Conservation (phyloP, 2,113 vertebrate species). For the Ptilonorhynchus violaceus region DNA sequence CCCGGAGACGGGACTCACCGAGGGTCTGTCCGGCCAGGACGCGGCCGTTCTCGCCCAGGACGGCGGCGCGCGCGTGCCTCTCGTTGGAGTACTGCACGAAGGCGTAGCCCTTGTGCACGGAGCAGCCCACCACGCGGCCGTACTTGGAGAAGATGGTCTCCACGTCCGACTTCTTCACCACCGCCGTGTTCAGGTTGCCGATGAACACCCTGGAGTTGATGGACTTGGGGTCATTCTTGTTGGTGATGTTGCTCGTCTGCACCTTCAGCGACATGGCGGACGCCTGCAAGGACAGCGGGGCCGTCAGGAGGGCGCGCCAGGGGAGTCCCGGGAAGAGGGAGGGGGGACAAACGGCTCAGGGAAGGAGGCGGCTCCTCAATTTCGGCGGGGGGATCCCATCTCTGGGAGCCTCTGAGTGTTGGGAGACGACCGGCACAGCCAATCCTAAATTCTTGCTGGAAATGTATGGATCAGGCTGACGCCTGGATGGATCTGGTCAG, state of each 20-base stretch:
- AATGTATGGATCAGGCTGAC: background rate
- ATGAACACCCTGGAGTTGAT: slow-evolving; percentile 96
- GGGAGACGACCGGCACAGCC: background rate
- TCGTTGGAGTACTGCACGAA: slow-evolving; percentile 93
- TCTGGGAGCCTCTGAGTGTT: accelerated
- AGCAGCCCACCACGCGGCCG: slow-evolving; percentile 90
- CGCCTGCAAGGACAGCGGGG: background rate
- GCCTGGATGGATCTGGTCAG: background rate
- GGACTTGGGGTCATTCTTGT: slow-evolving; percentile 95
- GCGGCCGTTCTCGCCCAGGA: slow-evolving; percentile 89
- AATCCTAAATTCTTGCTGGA: background rate
- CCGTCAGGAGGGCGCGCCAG: background rate
- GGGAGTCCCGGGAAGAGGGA: background rate
- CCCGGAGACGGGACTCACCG: slow-evolving; percentile 71
- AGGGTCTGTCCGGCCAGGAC: slow-evolving; percentile 90
- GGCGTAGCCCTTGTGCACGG: slow-evolving; percentile 90
- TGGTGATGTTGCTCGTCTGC: slow-evolving; percentile 93
- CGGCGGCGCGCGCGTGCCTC: slow-evolving; percentile 87
- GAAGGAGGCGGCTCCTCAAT: background rate
- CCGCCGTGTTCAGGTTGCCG: slow-evolving; percentile 92
- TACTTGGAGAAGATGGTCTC: slow-evolving; percentile 94
- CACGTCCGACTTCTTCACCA: slow-evolving; percentile 93
- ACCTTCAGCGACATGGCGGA: slow-evolving; percentile 90
- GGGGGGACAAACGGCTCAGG: background rate
- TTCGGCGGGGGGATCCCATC: background rate